Evolutionary conservation across 2,888 invertebrate species (phyloP).

Genomic region (Cenopis cana): DNA sequence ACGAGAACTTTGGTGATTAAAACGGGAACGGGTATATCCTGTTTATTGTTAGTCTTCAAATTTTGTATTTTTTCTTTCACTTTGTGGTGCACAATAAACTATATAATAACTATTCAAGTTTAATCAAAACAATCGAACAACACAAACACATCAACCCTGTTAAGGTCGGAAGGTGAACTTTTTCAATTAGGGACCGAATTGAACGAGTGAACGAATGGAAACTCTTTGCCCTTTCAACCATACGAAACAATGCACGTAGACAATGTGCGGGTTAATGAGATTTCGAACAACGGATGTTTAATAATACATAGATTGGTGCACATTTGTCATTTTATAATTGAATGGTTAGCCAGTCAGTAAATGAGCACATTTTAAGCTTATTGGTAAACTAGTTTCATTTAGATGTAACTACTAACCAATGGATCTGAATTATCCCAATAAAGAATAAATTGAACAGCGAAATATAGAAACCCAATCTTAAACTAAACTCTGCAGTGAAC

Average conservation of each 20-base stretch:
- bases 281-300: conserved; percentile 21
- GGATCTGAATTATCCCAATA: no score
- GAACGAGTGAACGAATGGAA: conserved; percentile 26
- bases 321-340: conserved; percentile 5
- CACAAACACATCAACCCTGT: conserved; percentile 7
- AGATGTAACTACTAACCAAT: no score
- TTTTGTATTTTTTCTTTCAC: no score
- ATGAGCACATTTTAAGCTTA: no score
- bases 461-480: no score
- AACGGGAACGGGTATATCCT: no score
- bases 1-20: background rate
- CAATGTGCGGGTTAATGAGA: conserved; percentile 25
- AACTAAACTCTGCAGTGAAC: no score
- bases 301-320: conserved; percentile 13
- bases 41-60: no score
- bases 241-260: conserved; percentile 9
- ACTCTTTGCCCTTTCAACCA: conserved; percentile 19
- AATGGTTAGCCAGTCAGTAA: background rate
- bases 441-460: no score
- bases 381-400: no score
- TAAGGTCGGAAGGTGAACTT: conserved; percentile 28
- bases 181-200: conserved; percentile 41
- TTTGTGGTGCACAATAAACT: no score
- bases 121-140: conserved; percentile 12
- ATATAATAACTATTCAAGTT: no score